Percentiles rank a stretch among this genome's conserved stretches.
These are phyloP conservation scores for Heliothis subflexa DNA, from an alignment of 1,140 invertebrate species.

Conservation along the genomic window DNA sequence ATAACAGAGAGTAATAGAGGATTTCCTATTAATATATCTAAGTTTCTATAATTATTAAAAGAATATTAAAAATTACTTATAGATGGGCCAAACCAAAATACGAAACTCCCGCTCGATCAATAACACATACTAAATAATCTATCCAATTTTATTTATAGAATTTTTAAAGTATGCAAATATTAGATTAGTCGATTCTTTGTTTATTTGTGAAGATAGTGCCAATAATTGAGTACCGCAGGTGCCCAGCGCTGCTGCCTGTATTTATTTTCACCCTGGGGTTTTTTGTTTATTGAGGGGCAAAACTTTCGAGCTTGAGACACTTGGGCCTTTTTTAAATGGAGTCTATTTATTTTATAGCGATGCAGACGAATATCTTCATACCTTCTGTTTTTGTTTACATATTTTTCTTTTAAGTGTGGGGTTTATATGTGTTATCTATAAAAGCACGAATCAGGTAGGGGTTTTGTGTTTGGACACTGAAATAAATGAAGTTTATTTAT, in stretches of 20 bases:
- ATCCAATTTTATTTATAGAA: slow-evolving; percentile 3
- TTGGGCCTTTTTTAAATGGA: background rate
- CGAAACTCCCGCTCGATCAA: background rate
- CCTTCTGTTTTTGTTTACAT: too few species aligned
- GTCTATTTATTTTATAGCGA: background rate
- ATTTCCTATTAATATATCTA: too few species aligned
- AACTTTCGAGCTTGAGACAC: background rate
- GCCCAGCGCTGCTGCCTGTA: background rate
- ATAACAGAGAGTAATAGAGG: too few species aligned
- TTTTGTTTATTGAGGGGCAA: background rate
- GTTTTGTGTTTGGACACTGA: too few species aligned
- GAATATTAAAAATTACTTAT: background rate
- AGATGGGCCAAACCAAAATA: background rate
- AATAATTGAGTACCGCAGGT: slow-evolving; percentile 37
- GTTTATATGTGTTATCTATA: too few species aligned
- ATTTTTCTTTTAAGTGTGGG: too few species aligned
- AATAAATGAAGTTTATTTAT: too few species aligned
- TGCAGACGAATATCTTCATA: too few species aligned
- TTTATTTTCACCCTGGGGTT: background rate
- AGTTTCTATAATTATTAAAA: too few species aligned
- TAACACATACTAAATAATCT: slow-evolving; percentile 15
- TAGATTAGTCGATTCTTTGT: slow-evolving; percentile 15
- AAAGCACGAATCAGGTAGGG: too few species aligned
- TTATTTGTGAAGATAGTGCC: slow-evolving; percentile 31
- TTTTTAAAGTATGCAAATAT: slow-evolving; percentile 33